Evolutionary conservation across 2,888 invertebrate species (phyloP), one percentile per base, ranked within the genome.

Genomic region (Athetis lepigone): DNA sequence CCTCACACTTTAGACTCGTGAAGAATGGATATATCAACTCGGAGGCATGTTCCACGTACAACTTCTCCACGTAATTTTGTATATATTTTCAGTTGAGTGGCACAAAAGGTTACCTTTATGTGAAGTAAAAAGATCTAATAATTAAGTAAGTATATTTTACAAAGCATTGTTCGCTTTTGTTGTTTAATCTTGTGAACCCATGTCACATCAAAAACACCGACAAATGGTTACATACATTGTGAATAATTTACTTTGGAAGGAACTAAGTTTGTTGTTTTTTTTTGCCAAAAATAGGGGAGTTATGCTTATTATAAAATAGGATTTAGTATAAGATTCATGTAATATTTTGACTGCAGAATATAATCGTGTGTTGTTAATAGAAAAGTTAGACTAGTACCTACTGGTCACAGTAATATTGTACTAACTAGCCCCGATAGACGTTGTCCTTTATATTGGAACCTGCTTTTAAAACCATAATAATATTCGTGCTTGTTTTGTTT

Each of bases 21-120:
- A 80, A 81, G 75, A 80, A 82, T 83, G 77, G 37, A 83, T 75
- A 23, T 70, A 65, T 66, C 51, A 73, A 74, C 54, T 70, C 73
- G 50, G 50, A 42, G 46, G 21, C 13, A 49, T 37, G 27, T 50
- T 47, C 39, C 42, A 43, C 9, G 55, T 45, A 61, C 8, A 59
- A 60, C 8, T 49, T 66, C n/a, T 29, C 45, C n/a, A 25, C 3
- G 36, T 59, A 39, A 47, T 27, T 27, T 45, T 43, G 23, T 29
- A 27, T 7, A 27, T 21, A 42, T 58, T 60, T 50, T 43, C 19
- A 18, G 33, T 42, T 36, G 11, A 13, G 13, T 13, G 9, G n/a
- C 3, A 21, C 8, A 7, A 7, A 19, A 54, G 2, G 16, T 39
- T 16, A 19, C 18, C 0, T n/a, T 18, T 2, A 18, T 8, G 5